A percentile compares a stretch with the other conserved stretches of the same genome.
These are phyloP conservation scores for Crocuta crocuta DNA, from an alignment of 2,113 vertebrate genomes.

Conservation along the genomic window DNA sequence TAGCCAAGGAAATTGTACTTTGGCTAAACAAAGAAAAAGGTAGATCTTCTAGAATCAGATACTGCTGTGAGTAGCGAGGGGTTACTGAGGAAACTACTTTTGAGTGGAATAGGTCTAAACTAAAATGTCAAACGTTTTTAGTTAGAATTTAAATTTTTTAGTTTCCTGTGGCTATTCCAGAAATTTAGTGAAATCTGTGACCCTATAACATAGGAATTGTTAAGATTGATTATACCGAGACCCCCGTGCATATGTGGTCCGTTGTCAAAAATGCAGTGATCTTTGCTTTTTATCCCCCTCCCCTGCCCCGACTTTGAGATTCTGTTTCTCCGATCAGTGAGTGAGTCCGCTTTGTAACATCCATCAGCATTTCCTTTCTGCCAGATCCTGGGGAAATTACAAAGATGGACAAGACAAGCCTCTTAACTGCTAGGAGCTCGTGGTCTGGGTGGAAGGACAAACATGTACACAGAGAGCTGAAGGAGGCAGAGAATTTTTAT, in stretches of 20 bases:
- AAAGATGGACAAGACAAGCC: neutral
- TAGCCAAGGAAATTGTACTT: neutral
- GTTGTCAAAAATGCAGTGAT: neutral
- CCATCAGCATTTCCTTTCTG: neutral
- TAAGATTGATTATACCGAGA: neutral
- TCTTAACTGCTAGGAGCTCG: neutral
- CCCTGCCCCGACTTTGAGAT: neutral
- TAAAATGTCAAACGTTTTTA: neutral
- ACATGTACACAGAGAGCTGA: neutral
- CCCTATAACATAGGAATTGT: neutral
- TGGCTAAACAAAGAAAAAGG: neutral
- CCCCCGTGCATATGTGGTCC: neutral
- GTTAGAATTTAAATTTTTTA: neutral
- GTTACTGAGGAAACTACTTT: constrained; percentile 30
- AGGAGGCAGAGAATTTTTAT: neutral
- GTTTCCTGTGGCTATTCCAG: neutral
- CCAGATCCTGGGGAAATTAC: neutral
- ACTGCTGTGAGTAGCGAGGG: neutral
- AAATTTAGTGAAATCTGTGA: neutral
- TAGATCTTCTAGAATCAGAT: neutral
- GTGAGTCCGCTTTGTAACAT: neutral
- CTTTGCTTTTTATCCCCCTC: neutral
- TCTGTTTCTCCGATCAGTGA: neutral
- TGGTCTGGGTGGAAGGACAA: neutral
- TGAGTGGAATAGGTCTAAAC: neutral